Evolutionary conservation across 2,113 vertebrate genomes (phyloP).

Genomic region (Gymnobelideus leadbeateri): DNA sequence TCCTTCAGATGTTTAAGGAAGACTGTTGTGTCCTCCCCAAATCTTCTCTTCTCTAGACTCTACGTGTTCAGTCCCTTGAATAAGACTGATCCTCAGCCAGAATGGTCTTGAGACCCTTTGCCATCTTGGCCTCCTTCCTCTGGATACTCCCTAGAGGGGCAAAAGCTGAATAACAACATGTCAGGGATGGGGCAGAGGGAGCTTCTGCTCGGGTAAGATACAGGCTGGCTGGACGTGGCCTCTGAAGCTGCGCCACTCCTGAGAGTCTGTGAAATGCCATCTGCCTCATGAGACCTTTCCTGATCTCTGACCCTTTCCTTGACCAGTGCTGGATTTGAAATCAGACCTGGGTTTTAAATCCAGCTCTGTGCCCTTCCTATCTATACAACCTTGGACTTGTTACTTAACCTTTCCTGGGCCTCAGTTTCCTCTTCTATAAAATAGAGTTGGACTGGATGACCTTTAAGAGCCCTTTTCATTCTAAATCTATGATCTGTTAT

Average conservation of each 20-base stretch:
- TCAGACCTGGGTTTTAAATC: background rate
- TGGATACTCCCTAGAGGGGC: background rate
- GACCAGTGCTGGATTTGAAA: background rate
- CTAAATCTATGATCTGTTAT: background rate
- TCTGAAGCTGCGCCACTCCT: constrained; percentile 2
- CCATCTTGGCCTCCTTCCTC: background rate
- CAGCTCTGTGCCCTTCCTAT: constrained; percentile 53
- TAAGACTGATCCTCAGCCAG: background rate
- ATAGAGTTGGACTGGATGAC: background rate
- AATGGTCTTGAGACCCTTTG: background rate
- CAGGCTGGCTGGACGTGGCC: background rate
- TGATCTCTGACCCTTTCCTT: constrained; percentile 29
- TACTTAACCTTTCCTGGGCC: background rate
- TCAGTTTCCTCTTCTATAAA: background rate
- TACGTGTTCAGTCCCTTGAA: background rate
- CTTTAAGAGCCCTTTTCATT: background rate
- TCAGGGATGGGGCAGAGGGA: background rate
- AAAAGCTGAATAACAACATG: background rate
- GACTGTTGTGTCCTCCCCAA: background rate
- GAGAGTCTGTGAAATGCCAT: background rate
- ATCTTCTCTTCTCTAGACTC: background rate
- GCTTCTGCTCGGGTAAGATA: background rate
- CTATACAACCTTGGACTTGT: background rate
- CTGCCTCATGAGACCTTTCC: constrained; percentile 33
- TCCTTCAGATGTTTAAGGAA: background rate